These are phyloP conservation scores for Liasis olivaceus DNA, from an alignment of 2,797 vertebrate genomes.

Conservation along the genomic window DNA sequence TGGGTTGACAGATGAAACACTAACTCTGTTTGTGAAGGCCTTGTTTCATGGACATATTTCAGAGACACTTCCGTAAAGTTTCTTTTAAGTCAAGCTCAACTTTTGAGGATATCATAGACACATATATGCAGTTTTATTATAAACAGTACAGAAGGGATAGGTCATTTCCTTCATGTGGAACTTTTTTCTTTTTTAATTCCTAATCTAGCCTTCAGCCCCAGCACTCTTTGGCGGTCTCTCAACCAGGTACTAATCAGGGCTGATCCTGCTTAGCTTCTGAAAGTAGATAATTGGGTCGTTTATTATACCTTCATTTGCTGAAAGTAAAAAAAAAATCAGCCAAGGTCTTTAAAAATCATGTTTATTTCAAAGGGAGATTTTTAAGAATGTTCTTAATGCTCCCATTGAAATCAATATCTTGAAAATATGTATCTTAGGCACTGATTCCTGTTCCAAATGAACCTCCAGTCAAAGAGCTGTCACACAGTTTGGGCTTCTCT, in stretches of 20 bases:
- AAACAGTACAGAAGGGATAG: neutral
- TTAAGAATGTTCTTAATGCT: neutral
- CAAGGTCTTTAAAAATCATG: neutral
- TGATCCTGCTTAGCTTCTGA: neutral
- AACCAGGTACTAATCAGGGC: neutral
- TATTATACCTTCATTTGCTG: neutral
- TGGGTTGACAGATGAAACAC: neutral
- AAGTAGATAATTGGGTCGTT: neutral
- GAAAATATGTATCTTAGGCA: neutral
- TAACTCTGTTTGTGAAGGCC: neutral
- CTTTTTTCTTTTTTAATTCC: too few relatives aligned
- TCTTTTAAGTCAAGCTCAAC: neutral
- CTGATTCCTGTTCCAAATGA: neutral
- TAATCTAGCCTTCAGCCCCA: neutral
- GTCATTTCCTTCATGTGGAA: neutral
- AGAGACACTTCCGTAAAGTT: neutral
- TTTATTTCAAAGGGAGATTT: neutral
- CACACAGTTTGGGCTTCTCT: neutral
- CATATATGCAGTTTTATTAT: neutral
- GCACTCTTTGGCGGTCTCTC: neutral
- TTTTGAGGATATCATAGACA: neutral
- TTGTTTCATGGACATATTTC: neutral
- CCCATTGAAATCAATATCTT: neutral
- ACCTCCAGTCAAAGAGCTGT: neutral
- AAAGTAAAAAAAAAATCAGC: neutral